phyloP scores from a whole-genome alignment of 2,113 vertebrate species.

The Tragelaphus imberbis region DNA sequence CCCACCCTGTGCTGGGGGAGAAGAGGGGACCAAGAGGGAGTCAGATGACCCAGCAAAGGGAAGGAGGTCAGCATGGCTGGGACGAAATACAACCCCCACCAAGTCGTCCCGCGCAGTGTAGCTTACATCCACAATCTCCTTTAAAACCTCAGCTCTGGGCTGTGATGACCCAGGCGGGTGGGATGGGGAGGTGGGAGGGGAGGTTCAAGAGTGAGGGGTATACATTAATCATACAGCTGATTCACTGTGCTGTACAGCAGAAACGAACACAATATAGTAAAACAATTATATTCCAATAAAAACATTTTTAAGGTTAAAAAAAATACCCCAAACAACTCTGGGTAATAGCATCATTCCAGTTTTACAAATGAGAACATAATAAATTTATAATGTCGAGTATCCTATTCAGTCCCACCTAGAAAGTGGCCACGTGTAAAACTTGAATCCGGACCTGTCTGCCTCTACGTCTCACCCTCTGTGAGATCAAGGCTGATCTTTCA shows the following conservation, averaged over 20 bases:
- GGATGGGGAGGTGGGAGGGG: background rate
- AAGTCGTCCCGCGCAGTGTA: background rate
- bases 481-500: background rate
- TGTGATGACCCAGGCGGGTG: background rate
- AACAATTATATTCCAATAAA: background rate
- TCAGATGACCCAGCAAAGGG: background rate
- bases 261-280: background rate
- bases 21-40: background rate
- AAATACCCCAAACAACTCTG: background rate
- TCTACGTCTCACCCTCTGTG: background rate
- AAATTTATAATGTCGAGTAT: background rate
- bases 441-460: background rate
- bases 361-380: background rate
- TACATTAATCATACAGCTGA: background rate
- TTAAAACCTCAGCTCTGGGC: background rate
- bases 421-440: background rate
- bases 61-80: background rate
- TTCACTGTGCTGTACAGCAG: background rate
- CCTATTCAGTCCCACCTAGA: background rate
- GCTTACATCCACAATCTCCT: background rate
- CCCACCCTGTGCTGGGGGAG: fast-evolving
- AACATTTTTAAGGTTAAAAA: background rate
- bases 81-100: background rate
- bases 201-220: background rate
- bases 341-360: background rate